These are phyloP conservation scores for Fistularia tabacaria DNA, from an alignment of 2,797 vertebrate genomes.

Conservation along the genomic window DNA sequence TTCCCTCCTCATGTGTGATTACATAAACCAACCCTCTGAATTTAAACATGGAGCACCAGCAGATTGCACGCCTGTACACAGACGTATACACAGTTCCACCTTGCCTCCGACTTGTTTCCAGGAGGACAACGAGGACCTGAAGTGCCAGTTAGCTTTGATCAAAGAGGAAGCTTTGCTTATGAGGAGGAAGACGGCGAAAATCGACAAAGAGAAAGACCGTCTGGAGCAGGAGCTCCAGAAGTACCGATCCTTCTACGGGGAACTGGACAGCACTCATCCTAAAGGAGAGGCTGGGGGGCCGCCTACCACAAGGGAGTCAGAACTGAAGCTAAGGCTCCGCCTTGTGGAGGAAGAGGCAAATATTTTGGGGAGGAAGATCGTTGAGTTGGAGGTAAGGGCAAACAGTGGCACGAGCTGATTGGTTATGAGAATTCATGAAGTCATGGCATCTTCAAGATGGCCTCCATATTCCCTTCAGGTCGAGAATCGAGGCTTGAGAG, in stretches of 20 bases:
- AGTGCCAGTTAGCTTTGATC: conserved; percentile 93
- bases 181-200: conserved; percentile 96
- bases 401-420: background rate
- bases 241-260: conserved; percentile 93
- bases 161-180: conserved; percentile 94
- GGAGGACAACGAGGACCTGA: conserved; percentile 95
- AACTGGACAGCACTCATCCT: conserved; percentile 91
- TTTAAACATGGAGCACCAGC: background rate
- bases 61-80: background rate
- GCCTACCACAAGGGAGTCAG: conserved; percentile 91
- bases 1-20: conserved; percentile 14
- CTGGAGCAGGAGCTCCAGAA: conserved; percentile 94
- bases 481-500: conserved; percentile 92
- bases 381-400: conserved; percentile 84
- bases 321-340: conserved; percentile 91
- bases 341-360: conserved; percentile 97
- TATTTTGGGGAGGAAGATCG: conserved; percentile 94
- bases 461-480: conserved; percentile 56
- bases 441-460: background rate
- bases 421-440: background rate
- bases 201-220: conserved; percentile 94
- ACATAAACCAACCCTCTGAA: conserved; percentile 6
- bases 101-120: conserved; percentile 12
- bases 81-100: background rate
- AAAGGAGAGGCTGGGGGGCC: conserved; percentile 95